These are phyloP conservation scores for Plutella xylostella DNA, from an alignment of 2,888 invertebrate species.

Conservation along the genomic window DNA sequence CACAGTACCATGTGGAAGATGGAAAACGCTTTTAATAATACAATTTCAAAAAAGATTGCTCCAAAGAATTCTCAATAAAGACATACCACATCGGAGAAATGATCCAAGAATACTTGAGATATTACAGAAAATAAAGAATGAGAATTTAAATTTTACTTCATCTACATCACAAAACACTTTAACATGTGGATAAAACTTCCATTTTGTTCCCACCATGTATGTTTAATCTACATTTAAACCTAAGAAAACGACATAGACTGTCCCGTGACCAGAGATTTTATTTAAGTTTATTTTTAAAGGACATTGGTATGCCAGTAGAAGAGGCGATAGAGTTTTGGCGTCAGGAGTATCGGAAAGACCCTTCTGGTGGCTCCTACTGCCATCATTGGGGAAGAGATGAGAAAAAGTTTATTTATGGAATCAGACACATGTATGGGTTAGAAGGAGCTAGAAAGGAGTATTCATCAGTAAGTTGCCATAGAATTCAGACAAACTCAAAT, in stretches of 20 bases:
- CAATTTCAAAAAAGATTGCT: constrained; percentile 57
- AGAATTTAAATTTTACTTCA: too few species aligned
- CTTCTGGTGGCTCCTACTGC: constrained; percentile 56
- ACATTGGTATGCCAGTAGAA: constrained; percentile 74
- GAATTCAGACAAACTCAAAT: constrained; percentile 66
- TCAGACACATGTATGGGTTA: constrained; percentile 78
- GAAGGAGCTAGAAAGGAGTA: constrained; percentile 76
- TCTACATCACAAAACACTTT: constrained; percentile 22
- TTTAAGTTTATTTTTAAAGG: constrained; percentile 78
- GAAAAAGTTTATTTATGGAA: constrained; percentile 74
- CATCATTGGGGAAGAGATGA: constrained; percentile 75
- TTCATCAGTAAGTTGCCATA: constrained; percentile 66
- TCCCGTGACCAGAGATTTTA: constrained; percentile 73
- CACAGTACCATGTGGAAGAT: constrained; percentile 64
- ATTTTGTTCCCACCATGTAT: constrained; percentile 74
- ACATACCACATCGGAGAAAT: constrained; percentile 30
- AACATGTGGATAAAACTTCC: constrained; percentile 49
- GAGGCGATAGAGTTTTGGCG: constrained; percentile 76
- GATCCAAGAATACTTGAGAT: constrained; percentile 46
- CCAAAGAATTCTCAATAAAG: constrained; percentile 32
- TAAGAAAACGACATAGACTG: constrained; percentile 72
- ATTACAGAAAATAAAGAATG: constrained; percentile 30
- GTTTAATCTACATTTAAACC: constrained; percentile 66
- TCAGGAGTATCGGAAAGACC: constrained; percentile 69
- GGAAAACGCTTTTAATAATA: constrained; percentile 60